A percentile compares a stretch with the other conserved stretches of the same genome.
phyloP scores from a whole-genome alignment of 1,140 invertebrate species.

The Scaptodrosophila lebanonensis region DNA sequence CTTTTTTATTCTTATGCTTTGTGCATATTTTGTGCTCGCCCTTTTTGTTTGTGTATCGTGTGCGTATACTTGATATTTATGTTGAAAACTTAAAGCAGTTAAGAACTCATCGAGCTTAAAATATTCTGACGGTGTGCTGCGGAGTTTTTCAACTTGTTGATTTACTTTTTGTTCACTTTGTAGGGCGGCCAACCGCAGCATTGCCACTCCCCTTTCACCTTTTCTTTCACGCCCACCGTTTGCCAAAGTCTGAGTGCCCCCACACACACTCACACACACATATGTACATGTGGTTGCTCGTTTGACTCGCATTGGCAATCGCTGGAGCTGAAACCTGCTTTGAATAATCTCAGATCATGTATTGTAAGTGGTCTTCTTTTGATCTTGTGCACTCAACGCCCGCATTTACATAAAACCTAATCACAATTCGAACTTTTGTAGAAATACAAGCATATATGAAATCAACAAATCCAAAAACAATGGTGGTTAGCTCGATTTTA shows the following conservation, averaged over 20 bases:
- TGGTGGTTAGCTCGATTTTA: no score
- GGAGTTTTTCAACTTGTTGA: slow-evolving; percentile 66
- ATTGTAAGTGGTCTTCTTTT: slow-evolving; percentile 27
- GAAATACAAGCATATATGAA: not conserved
- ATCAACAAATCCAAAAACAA: no score
- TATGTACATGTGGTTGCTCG: not conserved
- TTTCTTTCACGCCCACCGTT: slow-evolving; percentile 1
- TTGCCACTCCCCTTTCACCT: no score
- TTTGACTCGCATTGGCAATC: not conserved
- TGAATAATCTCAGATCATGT: slow-evolving; percentile 54
- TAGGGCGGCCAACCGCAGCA: not conserved
- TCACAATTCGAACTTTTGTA: slow-evolving; percentile 12
- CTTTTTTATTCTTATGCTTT: slow-evolving; percentile 32
- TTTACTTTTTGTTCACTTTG: slow-evolving; percentile 48
- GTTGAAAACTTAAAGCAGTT: slow-evolving; percentile 73
- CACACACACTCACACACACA: not conserved
- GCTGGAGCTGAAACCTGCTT: slow-evolving; percentile 29
- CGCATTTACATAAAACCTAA: slow-evolving; percentile 16
- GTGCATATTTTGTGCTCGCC: slow-evolving; percentile 22
- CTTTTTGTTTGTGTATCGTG: slow-evolving; percentile 21
- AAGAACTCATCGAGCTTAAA: slow-evolving; percentile 67
- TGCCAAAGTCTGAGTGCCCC: not conserved
- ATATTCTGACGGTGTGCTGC: slow-evolving; percentile 58
- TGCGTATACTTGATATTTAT: slow-evolving; percentile 70
- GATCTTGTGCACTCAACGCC: slow-evolving; percentile 28